phyloP scores from a whole-genome alignment of 2,797 vertebrate species.

The Rhodeus uyekii region DNA sequence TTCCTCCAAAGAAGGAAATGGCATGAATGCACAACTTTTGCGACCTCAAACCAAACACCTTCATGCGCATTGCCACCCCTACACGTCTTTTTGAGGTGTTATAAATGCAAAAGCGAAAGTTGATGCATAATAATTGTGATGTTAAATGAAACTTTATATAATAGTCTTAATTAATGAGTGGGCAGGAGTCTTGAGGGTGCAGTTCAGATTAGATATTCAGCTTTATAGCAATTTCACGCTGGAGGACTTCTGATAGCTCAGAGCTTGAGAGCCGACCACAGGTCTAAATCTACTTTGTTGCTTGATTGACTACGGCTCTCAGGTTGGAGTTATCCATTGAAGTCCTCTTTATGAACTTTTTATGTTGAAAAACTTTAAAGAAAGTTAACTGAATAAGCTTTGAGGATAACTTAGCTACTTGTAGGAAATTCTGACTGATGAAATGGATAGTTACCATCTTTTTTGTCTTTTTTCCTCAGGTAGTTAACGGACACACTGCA shows the following conservation, averaged over 20 bases:
- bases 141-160: slow-evolving; percentile 31
- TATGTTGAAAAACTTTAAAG: not conserved
- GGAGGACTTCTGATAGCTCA: not conserved
- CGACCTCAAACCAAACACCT: slow-evolving; percentile 3
- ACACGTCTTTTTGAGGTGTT: not conserved
- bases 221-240: slow-evolving; percentile 29
- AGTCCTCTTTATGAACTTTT: not conserved
- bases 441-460: not conserved
- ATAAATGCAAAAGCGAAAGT: not conserved
- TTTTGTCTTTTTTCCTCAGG: slow-evolving; percentile 44
- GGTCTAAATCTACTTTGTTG: slow-evolving; percentile 8
- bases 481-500: slow-evolving; percentile 67
- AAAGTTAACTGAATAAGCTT: not conserved
- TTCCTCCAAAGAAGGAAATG: slow-evolving; percentile 23
- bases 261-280: not conserved
- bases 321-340: not conserved
- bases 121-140: not conserved
- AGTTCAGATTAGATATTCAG: slow-evolving; percentile 2
- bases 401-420: not conserved
- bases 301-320: not conserved
- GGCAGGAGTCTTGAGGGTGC: not conserved
- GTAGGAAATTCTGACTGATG: not conserved
- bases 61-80: not conserved
- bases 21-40: not conserved
- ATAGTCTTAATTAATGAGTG: not conserved